phyloP scores from a whole-genome alignment of 2,888 invertebrate genomes.

The Apeira syringaria region DNA sequence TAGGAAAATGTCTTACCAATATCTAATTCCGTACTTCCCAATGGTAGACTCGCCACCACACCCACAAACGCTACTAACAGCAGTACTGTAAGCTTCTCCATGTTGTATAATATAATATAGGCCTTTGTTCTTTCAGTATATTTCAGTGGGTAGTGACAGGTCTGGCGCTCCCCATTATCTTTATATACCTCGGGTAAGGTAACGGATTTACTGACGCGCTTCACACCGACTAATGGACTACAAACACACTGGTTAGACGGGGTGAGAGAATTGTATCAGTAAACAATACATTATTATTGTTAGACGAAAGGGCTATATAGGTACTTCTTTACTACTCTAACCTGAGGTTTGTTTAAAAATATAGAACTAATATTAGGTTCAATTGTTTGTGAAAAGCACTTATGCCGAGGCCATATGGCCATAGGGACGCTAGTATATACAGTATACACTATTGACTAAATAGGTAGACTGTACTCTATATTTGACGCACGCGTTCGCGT shows the following conservation, averaged over 20 bases:
- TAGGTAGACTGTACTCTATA: conserved; percentile 4
- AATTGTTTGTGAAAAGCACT: too few relatives aligned
- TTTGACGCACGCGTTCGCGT: conserved; percentile 13
- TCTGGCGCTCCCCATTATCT: conserved; percentile 28
- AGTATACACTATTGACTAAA: too few relatives aligned
- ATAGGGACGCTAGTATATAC: too few relatives aligned
- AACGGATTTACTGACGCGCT: conserved; percentile 25
- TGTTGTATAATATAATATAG: conserved; percentile 9
- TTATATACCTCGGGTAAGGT: conserved; percentile 10
- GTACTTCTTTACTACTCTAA: too few relatives aligned
- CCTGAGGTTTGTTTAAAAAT: too few relatives aligned
- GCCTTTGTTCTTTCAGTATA: not conserved
- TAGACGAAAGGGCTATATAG: conserved; percentile 10
- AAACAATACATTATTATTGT: conserved; percentile 23
- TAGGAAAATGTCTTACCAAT: conserved; percentile 35
- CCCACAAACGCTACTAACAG: conserved; percentile 40
- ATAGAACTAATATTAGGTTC: too few relatives aligned
- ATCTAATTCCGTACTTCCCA: conserved; percentile 32
- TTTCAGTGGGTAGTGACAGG: conserved; percentile 6
- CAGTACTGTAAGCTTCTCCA: conserved; percentile 32
- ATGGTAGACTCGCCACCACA: conserved; percentile 43
- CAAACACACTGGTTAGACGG: conserved; percentile 22
- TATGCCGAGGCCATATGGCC: too few relatives aligned
- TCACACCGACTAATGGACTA: conserved; percentile 23
- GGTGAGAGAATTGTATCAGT: conserved; percentile 21